Evolutionary conservation across 2,888 invertebrate genomes (phyloP).

Genomic region (Zygogramma bicolorata): DNA sequence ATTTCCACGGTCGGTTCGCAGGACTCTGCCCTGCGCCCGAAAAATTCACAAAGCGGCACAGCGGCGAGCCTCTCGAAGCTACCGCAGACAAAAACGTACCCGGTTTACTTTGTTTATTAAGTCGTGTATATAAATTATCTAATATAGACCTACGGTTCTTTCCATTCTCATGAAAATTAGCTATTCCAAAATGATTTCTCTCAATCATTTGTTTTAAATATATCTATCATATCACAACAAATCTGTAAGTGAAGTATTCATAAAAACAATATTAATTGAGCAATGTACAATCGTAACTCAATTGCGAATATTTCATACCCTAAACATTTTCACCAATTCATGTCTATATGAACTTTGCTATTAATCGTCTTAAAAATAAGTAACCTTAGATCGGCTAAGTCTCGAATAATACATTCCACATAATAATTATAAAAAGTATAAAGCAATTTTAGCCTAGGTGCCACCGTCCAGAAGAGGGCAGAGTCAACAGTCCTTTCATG

Average conservation of each 20-base stretch:
- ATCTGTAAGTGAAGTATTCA: constrained; percentile 50
- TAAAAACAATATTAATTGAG: constrained; percentile 63
- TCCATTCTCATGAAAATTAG: constrained; percentile 65
- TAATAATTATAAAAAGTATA: constrained; percentile 66
- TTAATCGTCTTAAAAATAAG: constrained; percentile 64
- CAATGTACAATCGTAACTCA: constrained; percentile 64
- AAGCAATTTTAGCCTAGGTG: constrained; percentile 62
- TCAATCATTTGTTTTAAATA: constrained; percentile 49
- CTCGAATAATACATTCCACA: constrained; percentile 49
- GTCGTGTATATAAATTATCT: constrained; percentile 62
- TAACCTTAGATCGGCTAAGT: constrained; percentile 63
- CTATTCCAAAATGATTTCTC: constrained; percentile 50
- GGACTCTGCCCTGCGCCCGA: constrained; percentile 39
- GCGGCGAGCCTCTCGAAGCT: constrained; percentile 51
- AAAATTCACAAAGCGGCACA: constrained; percentile 47
- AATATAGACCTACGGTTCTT: constrained; percentile 68
- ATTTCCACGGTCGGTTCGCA: constrained; percentile 39
- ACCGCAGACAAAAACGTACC: constrained; percentile 44
- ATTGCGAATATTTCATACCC: constrained; percentile 60
- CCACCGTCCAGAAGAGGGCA: constrained; percentile 35
- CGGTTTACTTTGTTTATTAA: constrained; percentile 43
- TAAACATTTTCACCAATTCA: constrained; percentile 60
- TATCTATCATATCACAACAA: constrained; percentile 61
- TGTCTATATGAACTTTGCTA: constrained; percentile 53
- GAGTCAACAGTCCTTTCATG: constrained; percentile 38